phyloP scores from a whole-genome alignment of 1,140 invertebrate species.

The Drosophila arawakana region DNA sequence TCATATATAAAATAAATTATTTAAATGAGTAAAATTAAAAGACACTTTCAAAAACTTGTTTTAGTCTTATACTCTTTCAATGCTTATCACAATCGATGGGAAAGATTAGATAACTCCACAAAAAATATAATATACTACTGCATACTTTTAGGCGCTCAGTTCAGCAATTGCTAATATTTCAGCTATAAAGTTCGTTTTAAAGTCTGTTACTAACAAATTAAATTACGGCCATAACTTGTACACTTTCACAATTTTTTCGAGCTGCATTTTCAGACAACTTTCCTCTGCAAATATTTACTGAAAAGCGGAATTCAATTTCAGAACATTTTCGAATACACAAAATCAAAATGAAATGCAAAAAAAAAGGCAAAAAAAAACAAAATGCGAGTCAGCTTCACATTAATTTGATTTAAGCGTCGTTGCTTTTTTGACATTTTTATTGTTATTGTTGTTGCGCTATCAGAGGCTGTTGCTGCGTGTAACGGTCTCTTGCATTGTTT shows the following conservation, averaged over 20 bases:
- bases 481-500: conserved; percentile 68
- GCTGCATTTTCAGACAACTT: not conserved
- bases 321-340: conserved; percentile 28
- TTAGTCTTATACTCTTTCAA: too few species aligned
- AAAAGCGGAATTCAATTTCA: conserved; percentile 18
- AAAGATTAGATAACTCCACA: not conserved
- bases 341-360: conserved; percentile 4
- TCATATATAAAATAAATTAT: too few species aligned
- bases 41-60: too few species aligned
- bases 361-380: conserved; percentile 1
- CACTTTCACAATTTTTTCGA: not conserved
- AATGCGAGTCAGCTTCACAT: conserved; percentile 40
- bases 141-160: not conserved
- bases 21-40: too few species aligned
- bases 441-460: conserved; percentile 62
- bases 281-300: not conserved
- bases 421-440: conserved; percentile 59
- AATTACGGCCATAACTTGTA: not conserved
- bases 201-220: too few species aligned
- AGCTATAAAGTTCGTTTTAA: too few species aligned
- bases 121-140: not conserved
- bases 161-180: not conserved
- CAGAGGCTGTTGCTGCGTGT: conserved; percentile 44
- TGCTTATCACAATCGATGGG: not conserved
- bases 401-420: conserved; percentile 58